Evolutionary conservation across 2,888 invertebrate species (phyloP), one percentile per base, ranked within the genome.

Genomic region (Sceliomorpha sp.): DNA sequence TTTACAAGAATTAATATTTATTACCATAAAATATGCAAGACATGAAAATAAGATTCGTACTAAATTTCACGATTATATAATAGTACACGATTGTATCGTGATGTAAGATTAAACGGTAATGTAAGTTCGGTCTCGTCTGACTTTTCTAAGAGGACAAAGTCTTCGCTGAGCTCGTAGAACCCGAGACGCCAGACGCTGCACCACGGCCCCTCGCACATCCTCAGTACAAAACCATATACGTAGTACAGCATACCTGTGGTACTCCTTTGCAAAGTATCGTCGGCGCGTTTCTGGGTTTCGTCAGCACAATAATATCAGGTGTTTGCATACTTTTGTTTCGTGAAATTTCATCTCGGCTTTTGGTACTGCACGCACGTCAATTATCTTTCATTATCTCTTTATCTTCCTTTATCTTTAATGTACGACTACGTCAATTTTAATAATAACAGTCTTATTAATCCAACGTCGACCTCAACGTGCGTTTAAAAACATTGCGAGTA

Each of bases 41-140:
- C n/a, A n/a, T n/a, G n/a, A n/a, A n/a, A n/a, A n/a, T n/a, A n/a
- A n/a, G n/a, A n/a, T n/a, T n/a, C n/a, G n/a, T n/a, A n/a, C n/a
- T n/a, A n/a, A n/a, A n/a, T n/a, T n/a, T n/a, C 2, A 3, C 59
- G 59, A 59, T 59, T 27, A 40, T 36, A 63, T 27, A 63, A 59
- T 47, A 40, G 40, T 39, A 12, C 32, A 14, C 42, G 70, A 63
- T 64, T 55, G 50, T 14, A 20, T 20, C 70, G 13, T 50, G 53
- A 59, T 42, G 70, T 64, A 55, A 70, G n/a, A 58, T 15, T 69
- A 69, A 56, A 56, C 68, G 68, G 42, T 48, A 34, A 58, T 53
- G 24, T 42, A 39, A 63, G 48, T 47, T 63, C 53, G 42, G 39
- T 59, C 53, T 63, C 58, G 34, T 26, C 31, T 50, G 63, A 53